Evolutionary conservation across 2,888 invertebrate species (phyloP), one percentile per base, ranked within the genome.

Genomic region (Mellilla xanthometata): DNA sequence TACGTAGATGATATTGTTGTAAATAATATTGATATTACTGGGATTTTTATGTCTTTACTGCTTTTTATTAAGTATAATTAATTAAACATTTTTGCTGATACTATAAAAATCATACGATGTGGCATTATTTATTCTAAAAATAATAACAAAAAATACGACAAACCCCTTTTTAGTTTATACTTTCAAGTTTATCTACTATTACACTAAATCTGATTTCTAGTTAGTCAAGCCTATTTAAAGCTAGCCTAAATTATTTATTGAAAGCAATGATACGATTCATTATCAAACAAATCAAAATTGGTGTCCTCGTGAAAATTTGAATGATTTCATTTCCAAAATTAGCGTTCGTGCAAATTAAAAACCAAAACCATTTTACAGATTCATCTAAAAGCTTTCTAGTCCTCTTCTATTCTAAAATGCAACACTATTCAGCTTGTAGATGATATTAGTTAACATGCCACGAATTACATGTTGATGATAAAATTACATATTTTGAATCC

Each of bases 371-470:
- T 57, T 55, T 39, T 58, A 7, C 56, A 60, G 59, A 22, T 63
- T 65, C 49, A n/a, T 72, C 76, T 82, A 83, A 66, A 76, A 83
- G 81, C 76, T 66, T 60, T 68, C 78, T 78, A 79, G 60, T 49
- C 61, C 62, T 72, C 49, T 62, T 63, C 74, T 72, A 76, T 64
- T 65, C 78, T 80, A 79, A 65, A 63, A 76, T 76, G 76, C 81
- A 66, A 52, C 45, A 65, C 73, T 76, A 75, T 68, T 65, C 63
- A 75, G 73, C 72, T 64, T 52, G 60, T 50, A 53, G 52, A 72
- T 66, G 62, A 49, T 58, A 64, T 76, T 67, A 68, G 47, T 68
- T 63, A 58, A 65, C 81, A 82, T 82, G 81, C 81, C 58, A 56
- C 58, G 35, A 33, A 19, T 19, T 43, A 58, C 54, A 60, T 60